Base-by-base conservation (phyloP, 2,797 vertebrate genomes). In the Parauchenoglanis punctatus region DNA sequence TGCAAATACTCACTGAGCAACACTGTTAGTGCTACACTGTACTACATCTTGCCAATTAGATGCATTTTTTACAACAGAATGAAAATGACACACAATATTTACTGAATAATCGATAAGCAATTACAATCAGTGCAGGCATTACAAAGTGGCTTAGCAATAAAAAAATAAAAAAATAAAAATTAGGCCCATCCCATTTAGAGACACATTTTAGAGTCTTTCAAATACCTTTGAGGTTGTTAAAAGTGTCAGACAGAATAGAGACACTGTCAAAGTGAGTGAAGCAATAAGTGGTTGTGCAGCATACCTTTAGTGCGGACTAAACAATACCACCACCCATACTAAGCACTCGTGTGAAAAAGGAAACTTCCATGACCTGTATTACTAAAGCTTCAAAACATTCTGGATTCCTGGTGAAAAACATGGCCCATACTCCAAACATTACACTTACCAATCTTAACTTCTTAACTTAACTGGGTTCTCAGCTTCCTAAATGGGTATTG, bases 221-320 rank as follows among this genome's bases (percentile, higher is more conserved):
- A 54, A 46, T 63, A 44, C 78, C 40, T 2, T 17, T 7, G 17
- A 68, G 63, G 2, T 54, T 83, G 23, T 25, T 70, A 4, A 52
- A 78, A 52, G 44, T 44, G 11, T 68, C 67, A 77, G 23, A 65
- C 40, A 61, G 83, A 87, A 56, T 35, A 67, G 25, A 54, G 20
- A 20, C 23, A 78, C 52, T 80, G 61, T 83, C 7, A 54, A 78
- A 13, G n/a, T 67, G 52, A 56, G 12, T 46, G n/a, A 80, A 65
- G 72, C 49, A 70, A 54, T 65, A 44, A 81, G 89, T 54, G 56
- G 88, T 86, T 83, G 68, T 82, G 44, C 89, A 85, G 72, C 89
- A 92, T 90, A 86, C 70, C 82, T 87, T 81, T 75, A 80, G n/a
- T 84, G 56, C 76, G 59, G 56, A 17, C 12, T 75, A 63, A 59